Base-by-base conservation (phyloP, 2,888 invertebrate genomes). In the Nomada hirtipes region DNA sequence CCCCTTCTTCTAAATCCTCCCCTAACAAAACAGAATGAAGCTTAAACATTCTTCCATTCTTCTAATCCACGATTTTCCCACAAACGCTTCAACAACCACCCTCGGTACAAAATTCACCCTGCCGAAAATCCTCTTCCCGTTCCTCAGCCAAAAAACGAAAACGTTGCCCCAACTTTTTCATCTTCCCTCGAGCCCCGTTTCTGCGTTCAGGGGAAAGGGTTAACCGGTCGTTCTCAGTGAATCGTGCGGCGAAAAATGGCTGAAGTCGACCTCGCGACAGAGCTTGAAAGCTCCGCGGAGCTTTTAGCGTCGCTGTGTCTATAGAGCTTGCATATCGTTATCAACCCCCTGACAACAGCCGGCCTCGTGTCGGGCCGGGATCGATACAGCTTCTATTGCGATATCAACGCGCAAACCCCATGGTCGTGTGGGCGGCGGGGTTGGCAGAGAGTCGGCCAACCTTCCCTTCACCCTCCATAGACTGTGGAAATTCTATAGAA, bases 371-470 rank as follows among this genome's bases (percentile, higher is more conserved):
- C 83, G 85, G 86, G 76, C 82, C 83, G 75, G 86, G 91, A 91
- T 92, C 92, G 91, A 91, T 92, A 91, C 87, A 91, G 91, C 90
- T 89, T 90, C 90, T 91, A 91, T 91, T 88, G 88, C 91, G 88
- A 90, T 91, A 91, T 91, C 90, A 86, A 89, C 90, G 90, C 89
- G 86, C 88, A 88, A 91, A 91, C 89, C 91, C 91, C 89, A 91
- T 91, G 89, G 88, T 81, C 82, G 87, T 82, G 85, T 86, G 86
- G 84, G 69, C 71, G 81, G 72, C 59, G 80, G 76, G 69, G 76
- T 72, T 67, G 69, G 76, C 70, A 61, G 59, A 65, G 57, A 75
- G 71, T 57, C 68, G 47, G 60, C 69, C 55, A 23, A 42, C 60
- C 71, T 59, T 74, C 76, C 47, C 64, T 57, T 68, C 76, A 68